Evolutionary conservation across 2,797 vertebrate species (phyloP).

Genomic region (Avahi laniger): DNA sequence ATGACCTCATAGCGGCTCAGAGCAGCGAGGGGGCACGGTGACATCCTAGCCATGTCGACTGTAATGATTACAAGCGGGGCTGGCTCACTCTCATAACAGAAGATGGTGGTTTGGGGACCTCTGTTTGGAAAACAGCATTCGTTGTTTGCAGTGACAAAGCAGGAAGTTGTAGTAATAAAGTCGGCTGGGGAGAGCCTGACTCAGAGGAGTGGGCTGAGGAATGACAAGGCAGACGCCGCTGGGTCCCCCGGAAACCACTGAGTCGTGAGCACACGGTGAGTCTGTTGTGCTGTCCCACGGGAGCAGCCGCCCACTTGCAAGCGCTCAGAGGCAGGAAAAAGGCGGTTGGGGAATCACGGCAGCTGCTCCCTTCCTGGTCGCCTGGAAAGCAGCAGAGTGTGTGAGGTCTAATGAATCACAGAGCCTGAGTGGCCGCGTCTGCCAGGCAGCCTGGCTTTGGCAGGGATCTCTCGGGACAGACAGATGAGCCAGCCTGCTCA

Average conservation of each 20-base stretch:
- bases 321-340: constrained; percentile 62
- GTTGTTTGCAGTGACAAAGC: constrained; percentile 63
- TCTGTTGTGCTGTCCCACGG: constrained; percentile 22
- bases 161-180: constrained; percentile 64
- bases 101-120: constrained; percentile 67
- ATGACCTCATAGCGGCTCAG: not conserved
- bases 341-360: constrained; percentile 65
- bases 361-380: constrained; percentile 72
- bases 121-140: constrained; percentile 55
- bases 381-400: constrained; percentile 4
- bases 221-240: constrained; percentile 65
- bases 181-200: constrained; percentile 67
- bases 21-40: not conserved
- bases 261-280: not conserved
- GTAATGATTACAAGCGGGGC: constrained; percentile 51
- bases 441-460: constrained; percentile 21
- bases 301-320: constrained; percentile 68
- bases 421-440: accelerated
- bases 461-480: not conserved
- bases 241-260: constrained; percentile 61
- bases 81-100: constrained; percentile 58
- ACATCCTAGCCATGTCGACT: constrained; percentile 9
- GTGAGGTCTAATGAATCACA: not conserved
- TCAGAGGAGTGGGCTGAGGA: constrained; percentile 72
- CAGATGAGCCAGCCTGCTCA: not conserved